Evolutionary conservation across 2,113 vertebrate genomes (phyloP).

Genomic region (Lepus europaeus): DNA sequence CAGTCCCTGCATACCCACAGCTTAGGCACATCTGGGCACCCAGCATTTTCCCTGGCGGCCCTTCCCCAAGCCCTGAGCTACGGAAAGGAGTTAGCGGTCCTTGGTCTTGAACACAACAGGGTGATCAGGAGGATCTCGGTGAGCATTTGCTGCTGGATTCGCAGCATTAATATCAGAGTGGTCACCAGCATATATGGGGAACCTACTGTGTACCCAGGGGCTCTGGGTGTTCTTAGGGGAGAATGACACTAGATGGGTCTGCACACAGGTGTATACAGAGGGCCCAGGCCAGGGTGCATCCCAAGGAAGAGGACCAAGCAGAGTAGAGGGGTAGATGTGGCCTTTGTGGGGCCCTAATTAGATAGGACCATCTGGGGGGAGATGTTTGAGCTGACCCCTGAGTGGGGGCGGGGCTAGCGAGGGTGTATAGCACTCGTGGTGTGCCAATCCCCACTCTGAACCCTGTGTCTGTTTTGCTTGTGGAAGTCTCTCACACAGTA

Average conservation of each 20-base stretch:
- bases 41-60: background rate
- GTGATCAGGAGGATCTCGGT: background rate
- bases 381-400: background rate
- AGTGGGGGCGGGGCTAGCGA: background rate
- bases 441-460: background rate
- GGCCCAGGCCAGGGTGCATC: accelerated
- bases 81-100: background rate
- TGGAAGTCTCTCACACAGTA: background rate
- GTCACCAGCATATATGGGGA: background rate
- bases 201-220: background rate
- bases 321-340: background rate
- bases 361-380: background rate
- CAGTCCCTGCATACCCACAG: background rate
- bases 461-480: accelerated
- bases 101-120: background rate
- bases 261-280: background rate
- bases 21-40: background rate
- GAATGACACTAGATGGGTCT: background rate
- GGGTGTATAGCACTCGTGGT: too few species aligned
- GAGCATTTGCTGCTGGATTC: background rate
- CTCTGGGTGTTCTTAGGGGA: background rate
- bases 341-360: accelerated
- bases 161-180: background rate
- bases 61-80: background rate
- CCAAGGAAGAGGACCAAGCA: background rate